Percentiles rank a stretch among this genome's conserved stretches.
These are phyloP conservation scores for Crypturellus tataupa DNA, from an alignment of 2,797 vertebrate genomes.

Conservation along the genomic window DNA sequence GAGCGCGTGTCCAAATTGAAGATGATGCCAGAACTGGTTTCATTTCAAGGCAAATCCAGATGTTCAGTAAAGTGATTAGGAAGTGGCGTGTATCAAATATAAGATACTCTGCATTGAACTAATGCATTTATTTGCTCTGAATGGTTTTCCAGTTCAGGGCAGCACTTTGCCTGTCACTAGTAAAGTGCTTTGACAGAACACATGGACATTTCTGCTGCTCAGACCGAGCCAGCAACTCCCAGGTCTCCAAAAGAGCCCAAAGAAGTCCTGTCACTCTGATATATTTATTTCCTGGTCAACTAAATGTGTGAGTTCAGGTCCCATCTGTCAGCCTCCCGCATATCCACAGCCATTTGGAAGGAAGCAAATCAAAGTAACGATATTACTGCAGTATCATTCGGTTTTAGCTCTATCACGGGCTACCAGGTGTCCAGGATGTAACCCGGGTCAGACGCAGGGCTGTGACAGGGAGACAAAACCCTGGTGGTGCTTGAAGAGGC, in stretches of 20 bases:
- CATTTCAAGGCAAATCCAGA: conserved; percentile 61
- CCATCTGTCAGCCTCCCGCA: conserved; percentile 42
- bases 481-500: not conserved
- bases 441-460: accelerated
- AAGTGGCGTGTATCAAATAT: conserved; percentile 70
- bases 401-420: conserved; percentile 15
- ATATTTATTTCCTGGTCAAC: conserved; percentile 37
- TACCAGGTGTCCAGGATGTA: conserved; percentile 1
- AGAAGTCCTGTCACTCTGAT: conserved; percentile 21
- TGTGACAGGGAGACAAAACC: not conserved
- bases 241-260: not conserved
- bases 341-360: conserved; percentile 21
- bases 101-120: conserved; percentile 69
- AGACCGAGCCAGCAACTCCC: conserved; percentile 24
- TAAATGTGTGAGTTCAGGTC: conserved; percentile 39
- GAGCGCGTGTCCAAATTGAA: conserved; percentile 56
- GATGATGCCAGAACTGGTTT: conserved; percentile 40
- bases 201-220: conserved; percentile 38
- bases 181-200: conserved; percentile 69
- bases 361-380: conserved; percentile 61
- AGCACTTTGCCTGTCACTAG: conserved; percentile 68
- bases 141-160: conserved; percentile 66
- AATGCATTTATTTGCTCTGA: conserved; percentile 59
- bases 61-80: conserved; percentile 65
- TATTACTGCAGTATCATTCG: not conserved